Conservation (phyloP, 2,888 invertebrate genomes). For the Drosophila suboccidentalis region DNA sequence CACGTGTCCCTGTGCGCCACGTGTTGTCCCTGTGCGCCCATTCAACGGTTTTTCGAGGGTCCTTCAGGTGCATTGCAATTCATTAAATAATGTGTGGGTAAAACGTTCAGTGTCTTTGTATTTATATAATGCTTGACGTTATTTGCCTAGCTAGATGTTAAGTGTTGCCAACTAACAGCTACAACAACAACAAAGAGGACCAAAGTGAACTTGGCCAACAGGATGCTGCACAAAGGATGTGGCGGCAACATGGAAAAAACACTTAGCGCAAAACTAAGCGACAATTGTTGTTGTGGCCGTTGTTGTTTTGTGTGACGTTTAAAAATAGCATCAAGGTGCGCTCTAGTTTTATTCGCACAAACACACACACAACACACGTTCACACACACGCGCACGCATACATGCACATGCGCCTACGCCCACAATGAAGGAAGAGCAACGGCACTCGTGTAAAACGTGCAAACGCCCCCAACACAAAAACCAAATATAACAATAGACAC, state of each 20-base stretch:
- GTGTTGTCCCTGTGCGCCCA: conserved; percentile 10
- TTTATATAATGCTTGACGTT: conserved; percentile 66
- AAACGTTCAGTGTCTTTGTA: conserved; percentile 46
- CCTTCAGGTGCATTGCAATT: conserved; percentile 40
- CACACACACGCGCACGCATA: conserved; percentile 1
- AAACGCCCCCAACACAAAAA: conserved; percentile 18
- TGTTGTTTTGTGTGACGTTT: conserved; percentile 59
- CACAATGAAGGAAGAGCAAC: conserved; percentile 46
- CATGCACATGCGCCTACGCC: conserved; percentile 43
- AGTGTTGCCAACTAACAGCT: conserved; percentile 60
- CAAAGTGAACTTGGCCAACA: conserved; percentile 34
- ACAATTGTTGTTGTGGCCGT: conserved; percentile 56
- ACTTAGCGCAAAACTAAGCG: conserved; percentile 71
- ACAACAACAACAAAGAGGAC: conserved; percentile 23
- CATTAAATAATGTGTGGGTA: conserved; percentile 52
- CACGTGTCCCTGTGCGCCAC: background rate
- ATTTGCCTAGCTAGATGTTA: conserved; percentile 61
- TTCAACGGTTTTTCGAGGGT: conserved; percentile 16
- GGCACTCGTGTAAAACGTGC: conserved; percentile 44
- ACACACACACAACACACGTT: conserved; percentile 14
- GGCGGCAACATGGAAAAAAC: conserved; percentile 51
- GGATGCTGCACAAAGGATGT: conserved; percentile 46
- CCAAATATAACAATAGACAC: conserved; percentile 8
- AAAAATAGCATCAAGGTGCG: conserved; percentile 79
- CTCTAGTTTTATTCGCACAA: conserved; percentile 66